These are phyloP conservation scores for Zaprionus obscuricornis DNA, from an alignment of 2,888 invertebrate species.

Conservation along the genomic window DNA sequence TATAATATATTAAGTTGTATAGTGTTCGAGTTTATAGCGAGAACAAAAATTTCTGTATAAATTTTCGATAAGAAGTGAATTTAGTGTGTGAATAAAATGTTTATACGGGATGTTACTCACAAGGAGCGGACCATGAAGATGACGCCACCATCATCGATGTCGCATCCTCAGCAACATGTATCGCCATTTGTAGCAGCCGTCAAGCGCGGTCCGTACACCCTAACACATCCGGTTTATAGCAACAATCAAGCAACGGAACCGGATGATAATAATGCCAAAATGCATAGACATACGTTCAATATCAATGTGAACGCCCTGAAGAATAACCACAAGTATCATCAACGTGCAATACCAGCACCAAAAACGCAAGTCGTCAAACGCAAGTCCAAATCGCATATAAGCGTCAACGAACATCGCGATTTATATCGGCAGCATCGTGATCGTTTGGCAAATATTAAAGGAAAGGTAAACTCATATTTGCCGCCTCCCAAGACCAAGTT, in stretches of 20 bases:
- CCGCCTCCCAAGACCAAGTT: conserved; percentile 47
- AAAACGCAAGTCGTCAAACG: not conserved
- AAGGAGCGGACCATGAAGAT: not conserved
- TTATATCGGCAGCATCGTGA: conserved; percentile 68
- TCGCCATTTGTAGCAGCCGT: conserved; percentile 53
- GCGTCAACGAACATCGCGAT: conserved; percentile 52
- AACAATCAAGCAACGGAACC: conserved; percentile 18
- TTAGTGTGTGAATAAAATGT: conserved; percentile 38
- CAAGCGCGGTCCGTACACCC: conserved; percentile 49
- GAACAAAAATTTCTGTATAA: too few species aligned
- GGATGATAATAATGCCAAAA: conserved; percentile 13
- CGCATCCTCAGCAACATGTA: conserved; percentile 1
- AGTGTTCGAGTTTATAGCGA: too few species aligned
- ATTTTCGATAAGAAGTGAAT: too few species aligned
- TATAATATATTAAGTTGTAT: too few species aligned
- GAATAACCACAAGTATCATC: conserved; percentile 50
- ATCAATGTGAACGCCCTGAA: conserved; percentile 35
- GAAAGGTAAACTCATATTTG: conserved; percentile 57
- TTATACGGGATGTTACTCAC: conserved; percentile 46
- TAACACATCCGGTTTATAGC: conserved; percentile 52
- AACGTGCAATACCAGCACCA: conserved; percentile 45
- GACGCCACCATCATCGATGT: too few species aligned
- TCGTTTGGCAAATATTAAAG: conserved; percentile 69
- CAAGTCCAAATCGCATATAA: conserved; percentile 46
- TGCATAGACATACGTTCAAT: conserved; percentile 57